Base-by-base conservation (phyloP, 2,113 vertebrate genomes). In the Oriolus oriolus region DNA sequence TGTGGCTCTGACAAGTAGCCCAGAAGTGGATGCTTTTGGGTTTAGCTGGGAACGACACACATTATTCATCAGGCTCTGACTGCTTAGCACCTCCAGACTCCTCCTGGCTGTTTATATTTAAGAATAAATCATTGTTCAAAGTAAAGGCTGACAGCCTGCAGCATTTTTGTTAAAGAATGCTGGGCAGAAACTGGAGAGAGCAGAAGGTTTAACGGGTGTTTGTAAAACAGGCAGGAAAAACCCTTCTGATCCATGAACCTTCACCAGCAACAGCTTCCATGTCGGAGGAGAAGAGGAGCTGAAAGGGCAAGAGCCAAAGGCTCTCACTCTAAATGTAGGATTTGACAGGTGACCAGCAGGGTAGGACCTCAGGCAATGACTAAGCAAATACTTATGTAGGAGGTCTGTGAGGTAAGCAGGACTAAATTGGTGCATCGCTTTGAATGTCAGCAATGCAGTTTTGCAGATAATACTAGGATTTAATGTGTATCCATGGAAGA, bases 51-150 rank as follows among this genome's bases (percentile, higher is more conserved):
- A 91, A 73, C 59, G 27, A 70, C 16, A 79, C 45, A 7, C 41
- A 79, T 89, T 84, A 75, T 82, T 92, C 83, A 91, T 68, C 50
- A 87, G 70, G 7, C 3, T 88, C 73, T 3, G 8, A 59, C 23
- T 91, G 44, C 74, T 74, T 84, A 78, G 78, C 49, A 92, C 80
- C 88, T 91, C 70, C 68, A 91, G 61, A 90, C 53, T 94, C 70
- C 71, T 93, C 45, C 54, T 1, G 60, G 86, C 71, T 95, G 52
- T 84, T 96, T 86, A 76, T 60, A 82, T 92, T 95, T 86, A 76
- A 95, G 89, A 95, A 92, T 69, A 94, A 96, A 93, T 64, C 1
- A 0, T 50, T 44, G 71, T 84, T 96, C 79, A 93, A 93, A 95
- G 73, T n/a, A 82, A 37, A 26, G 73, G 56, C 50, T 92, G 73